Base-by-base conservation (phyloP, 2,888 invertebrate species). In the Dryocosmus kuriphilus region DNA sequence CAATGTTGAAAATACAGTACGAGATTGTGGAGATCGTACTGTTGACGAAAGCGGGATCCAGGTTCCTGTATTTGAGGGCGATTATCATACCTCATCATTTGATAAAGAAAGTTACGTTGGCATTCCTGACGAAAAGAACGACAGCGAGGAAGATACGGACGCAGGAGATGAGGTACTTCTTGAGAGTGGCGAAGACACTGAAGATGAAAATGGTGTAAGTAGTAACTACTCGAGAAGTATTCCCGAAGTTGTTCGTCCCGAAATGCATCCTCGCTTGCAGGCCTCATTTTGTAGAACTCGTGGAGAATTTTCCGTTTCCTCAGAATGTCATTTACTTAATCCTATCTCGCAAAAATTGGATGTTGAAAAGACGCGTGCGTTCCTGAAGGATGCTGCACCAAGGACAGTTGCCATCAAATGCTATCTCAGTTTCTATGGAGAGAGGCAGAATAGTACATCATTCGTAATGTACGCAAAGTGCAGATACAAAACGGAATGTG, bases 181-280 rank as follows among this genome's bases (percentile, higher is more conserved):
- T n/a, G n/a, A n/a, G n/a, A n/a, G n/a, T n/a, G n/a, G n/a, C n/a
- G 46, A 16, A 11, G 7, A 46, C 19, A 19, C 0, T 16, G 4
- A 4, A 1, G 5, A 19, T 0, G 19, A 19, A 1, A 1, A 2
- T 19, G 14, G 2, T 11, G 2, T 0, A 14, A 46, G 19, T 19
- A 14, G 2, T 11, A 8, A 46, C 1, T 32, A 32, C 8, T 32
- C 32, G 32, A 3, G 2, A 32, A 8, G 8, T 32, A 11, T 11
- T 46, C 3, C 11, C 0, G 46, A 46, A 46, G 11, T 46, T 11
- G 46, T 16, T 46, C 46, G 9, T 16, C 7, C 46, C 3, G 0
- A 46, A 46, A 16, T 46, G 11, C 46, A 46, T 46, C 46, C 7
- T 46, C 11, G 0, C 11, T 46, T 46, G 46, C 6, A 2, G 11